Conservation (phyloP, 2,797 vertebrate genomes). For the Crax fasciolata region DNA sequence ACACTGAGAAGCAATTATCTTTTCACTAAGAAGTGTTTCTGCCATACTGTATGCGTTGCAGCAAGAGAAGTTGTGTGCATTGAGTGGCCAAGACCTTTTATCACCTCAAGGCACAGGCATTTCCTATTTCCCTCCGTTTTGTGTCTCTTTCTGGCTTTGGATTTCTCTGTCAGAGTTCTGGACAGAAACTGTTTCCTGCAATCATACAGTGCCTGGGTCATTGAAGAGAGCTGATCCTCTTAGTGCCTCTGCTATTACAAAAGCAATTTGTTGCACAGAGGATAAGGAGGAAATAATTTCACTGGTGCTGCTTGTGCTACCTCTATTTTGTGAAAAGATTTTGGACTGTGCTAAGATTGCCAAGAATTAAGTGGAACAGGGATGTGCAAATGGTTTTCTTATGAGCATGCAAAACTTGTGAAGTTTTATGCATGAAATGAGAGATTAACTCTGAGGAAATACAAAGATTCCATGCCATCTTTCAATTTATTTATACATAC, state of each 20-base stretch:
- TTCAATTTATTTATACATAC: not conserved
- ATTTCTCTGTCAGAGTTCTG: not conserved
- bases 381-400: not conserved
- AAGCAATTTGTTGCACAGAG: not conserved
- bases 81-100: not conserved
- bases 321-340: not conserved
- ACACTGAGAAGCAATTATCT: not conserved
- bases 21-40: not conserved
- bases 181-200: not conserved
- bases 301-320: not conserved
- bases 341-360: not conserved
- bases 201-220: not conserved
- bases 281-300: not conserved
- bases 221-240: not conserved
- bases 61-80: accelerated
- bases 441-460: not conserved
- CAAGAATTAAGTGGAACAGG: not conserved
- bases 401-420: not conserved
- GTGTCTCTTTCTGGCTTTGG: not conserved
- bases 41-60: not conserved
- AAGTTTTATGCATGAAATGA: not conserved
- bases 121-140: not conserved
- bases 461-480: not conserved
- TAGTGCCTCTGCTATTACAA: not conserved
- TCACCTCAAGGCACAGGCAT: not conserved